Base-by-base conservation (phyloP, 2,113 vertebrate genomes). In the Gallinago media region DNA sequence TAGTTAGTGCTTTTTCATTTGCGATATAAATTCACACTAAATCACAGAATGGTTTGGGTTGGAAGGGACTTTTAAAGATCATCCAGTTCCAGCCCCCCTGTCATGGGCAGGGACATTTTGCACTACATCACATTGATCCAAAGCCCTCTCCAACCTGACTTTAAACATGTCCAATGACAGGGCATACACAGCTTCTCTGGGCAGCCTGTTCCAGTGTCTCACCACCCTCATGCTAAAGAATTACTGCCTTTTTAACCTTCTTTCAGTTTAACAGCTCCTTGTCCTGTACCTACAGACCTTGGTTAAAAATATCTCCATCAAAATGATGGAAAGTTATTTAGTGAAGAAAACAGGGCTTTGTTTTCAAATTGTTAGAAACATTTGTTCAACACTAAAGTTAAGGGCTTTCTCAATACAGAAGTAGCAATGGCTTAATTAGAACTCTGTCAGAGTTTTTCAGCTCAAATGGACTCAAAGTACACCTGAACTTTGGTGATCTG, bases 91-190 rank as follows among this genome's bases (percentile, higher is more conserved):
- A 62, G 3, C 7, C 11, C 2, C 12, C 3, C 9, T 6, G 5
- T 52, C 19, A 3, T 29, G 27, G 7, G 11, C 25, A 62, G 59
- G 29, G 42, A 46, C 19, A 6, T 26, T 46, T n/a, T 85, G 27
- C 11, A 16, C 26, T 17, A 32, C 5, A 16, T 27, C 18, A 63
- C 3, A 5, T 63, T 67, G 19, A 26, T 79, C 12, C 31, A 81
- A 58, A 85, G n/a, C n/a, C 15, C 7, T 2, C 1, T 76, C 29
- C 34, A 63, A 0, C 12, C 16, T n/a, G 22, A 7, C 19, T 44
- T 42, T 12, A 36, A 72, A 27, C 12, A 8, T 23, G n/a, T 66
- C 27, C 19, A 59, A 0, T 18, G 13, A n/a, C 14, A 40, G 3
- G 19, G 9, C 42, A 49, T 31, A 40, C 19, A n/a, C 19, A 61